Evolutionary conservation across 1,140 invertebrate species (phyloP).

Genomic region (Hydropsyche tenuis): DNA sequence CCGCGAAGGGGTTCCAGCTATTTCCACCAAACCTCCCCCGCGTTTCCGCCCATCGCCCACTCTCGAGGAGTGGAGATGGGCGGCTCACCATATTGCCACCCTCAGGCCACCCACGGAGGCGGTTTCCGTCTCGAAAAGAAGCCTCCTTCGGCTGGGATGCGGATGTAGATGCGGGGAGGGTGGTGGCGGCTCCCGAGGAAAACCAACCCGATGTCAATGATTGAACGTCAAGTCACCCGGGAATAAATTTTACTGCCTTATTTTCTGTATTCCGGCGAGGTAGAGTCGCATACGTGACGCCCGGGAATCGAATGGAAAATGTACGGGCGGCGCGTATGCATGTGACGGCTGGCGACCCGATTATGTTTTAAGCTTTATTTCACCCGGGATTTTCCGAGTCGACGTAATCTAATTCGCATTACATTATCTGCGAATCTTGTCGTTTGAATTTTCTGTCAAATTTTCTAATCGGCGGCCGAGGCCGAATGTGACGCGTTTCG

Average conservation of each 20-base stretch:
- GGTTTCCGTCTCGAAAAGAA: slow-evolving; percentile 29
- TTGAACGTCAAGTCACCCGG: slow-evolving; percentile 61
- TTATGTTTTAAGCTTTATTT: slow-evolving; percentile 46
- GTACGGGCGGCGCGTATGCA: slow-evolving; percentile 42
- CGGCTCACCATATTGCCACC: slow-evolving; percentile 36
- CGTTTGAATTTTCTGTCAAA: background rate
- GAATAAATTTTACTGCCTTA: slow-evolving; percentile 60
- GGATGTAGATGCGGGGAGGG: slow-evolving; percentile 17
- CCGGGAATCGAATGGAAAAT: slow-evolving; percentile 45
- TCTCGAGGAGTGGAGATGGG: too few species aligned
- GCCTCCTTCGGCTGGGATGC: background rate
- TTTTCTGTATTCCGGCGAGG: slow-evolving; percentile 50
- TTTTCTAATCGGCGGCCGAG: too few species aligned
- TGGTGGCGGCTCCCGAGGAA: slow-evolving; percentile 50
- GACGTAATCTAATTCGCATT: slow-evolving; percentile 9
- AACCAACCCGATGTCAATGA: slow-evolving; percentile 62
- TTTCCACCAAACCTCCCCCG: slow-evolving; percentile 39
- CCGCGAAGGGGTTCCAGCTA: slow-evolving; percentile 40
- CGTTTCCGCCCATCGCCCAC: too few species aligned
- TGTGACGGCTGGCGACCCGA: slow-evolving; percentile 45
- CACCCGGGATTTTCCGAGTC: slow-evolving; percentile 6
- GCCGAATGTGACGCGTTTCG: too few species aligned
- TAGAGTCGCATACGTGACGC: slow-evolving; percentile 49
- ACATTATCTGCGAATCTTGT: too few species aligned
- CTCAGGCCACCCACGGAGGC: background rate